Base-by-base conservation (phyloP, 2,113 vertebrate genomes). In the Odontophorus gujanensis region DNA sequence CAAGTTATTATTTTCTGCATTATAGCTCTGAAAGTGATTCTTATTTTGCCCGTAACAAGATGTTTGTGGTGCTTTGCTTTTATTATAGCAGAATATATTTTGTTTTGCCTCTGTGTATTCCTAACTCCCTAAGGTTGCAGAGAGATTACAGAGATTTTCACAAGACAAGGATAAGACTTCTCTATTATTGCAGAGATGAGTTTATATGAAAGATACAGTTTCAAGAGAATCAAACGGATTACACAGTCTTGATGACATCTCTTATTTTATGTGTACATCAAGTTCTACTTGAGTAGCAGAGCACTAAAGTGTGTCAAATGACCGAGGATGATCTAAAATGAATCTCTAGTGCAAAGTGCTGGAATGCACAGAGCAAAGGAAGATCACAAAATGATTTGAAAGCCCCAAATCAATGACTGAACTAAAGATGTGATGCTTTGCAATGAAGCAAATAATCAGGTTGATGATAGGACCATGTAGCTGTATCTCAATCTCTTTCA, bases 301-400 rank as follows among this genome's bases (percentile, higher is more conserved):
- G 91, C 87, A 20, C 92, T 92, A 25, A 90, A 90, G 88, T 76
- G 81, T 96, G 93, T 85, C 90, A 69, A 93, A 96, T 94, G 95
- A 92, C 91, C 58, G 19, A 82, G 66, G 91, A 95, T 48, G 86
- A 94, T 91, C 88, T 88, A 36, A 92, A 93, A 94, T 85, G 90
- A 90, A 87, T 94, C 87, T 96, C 81, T 53, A 38, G 36, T 15
- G 89, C 47, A 0, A 85, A 94, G 80, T 45, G 36, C 19, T 61
- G 94, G 93, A 71, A 93, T 72, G 79, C 87, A 92, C 28, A 2
- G 73, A 83, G 91, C 47, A 38, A 86, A 81, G 85, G 87, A 61
- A 92, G 94, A 94, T 94, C 96, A 91, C 88, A 55, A 74, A 95
- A 91, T 72, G 34, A 58, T 95, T 85, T 90, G 93, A 95, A 95